These are phyloP conservation scores for Thecocarcelia acutangulata DNA, from an alignment of 2,888 invertebrate genomes.

Conservation along the genomic window DNA sequence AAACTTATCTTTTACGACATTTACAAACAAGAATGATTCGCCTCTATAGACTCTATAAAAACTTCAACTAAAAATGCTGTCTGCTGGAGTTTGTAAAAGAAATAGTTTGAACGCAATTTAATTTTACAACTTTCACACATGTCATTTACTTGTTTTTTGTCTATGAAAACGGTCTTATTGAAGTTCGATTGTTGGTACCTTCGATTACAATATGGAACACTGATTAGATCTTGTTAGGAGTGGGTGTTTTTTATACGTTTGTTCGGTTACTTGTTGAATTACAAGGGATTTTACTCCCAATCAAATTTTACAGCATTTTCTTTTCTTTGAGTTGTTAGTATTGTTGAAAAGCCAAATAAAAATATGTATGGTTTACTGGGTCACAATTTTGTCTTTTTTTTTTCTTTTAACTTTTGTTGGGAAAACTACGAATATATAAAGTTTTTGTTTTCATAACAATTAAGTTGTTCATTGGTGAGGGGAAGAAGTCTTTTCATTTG, in stretches of 20 bases:
- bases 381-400: slow-evolving; percentile 22
- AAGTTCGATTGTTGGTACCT: not conserved
- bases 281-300: slow-evolving; percentile 36
- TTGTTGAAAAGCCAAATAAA: slow-evolving; percentile 50
- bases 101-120: not conserved
- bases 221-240: slow-evolving; percentile 44
- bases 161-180: slow-evolving; percentile 6
- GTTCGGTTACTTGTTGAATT: slow-evolving; percentile 40
- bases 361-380: slow-evolving; percentile 59
- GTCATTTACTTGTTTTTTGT: slow-evolving; percentile 2
- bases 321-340: not conserved
- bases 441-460: slow-evolving; percentile 2
- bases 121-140: slow-evolving; percentile 45
- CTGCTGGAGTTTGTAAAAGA: not conserved
- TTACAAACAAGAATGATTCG: not conserved
- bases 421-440: not conserved
- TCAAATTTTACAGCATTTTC: slow-evolving; percentile 12
- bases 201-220: not conserved
- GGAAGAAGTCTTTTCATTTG: not conserved
- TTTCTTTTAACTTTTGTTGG: not conserved
- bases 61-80: too few species aligned
- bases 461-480: slow-evolving; percentile 30
- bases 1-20: slow-evolving; percentile 1
- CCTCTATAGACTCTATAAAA: not conserved
- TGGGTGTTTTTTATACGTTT: slow-evolving; percentile 39